phyloP scores from a whole-genome alignment of 2,113 vertebrate species.

The Ciconia maguari region DNA sequence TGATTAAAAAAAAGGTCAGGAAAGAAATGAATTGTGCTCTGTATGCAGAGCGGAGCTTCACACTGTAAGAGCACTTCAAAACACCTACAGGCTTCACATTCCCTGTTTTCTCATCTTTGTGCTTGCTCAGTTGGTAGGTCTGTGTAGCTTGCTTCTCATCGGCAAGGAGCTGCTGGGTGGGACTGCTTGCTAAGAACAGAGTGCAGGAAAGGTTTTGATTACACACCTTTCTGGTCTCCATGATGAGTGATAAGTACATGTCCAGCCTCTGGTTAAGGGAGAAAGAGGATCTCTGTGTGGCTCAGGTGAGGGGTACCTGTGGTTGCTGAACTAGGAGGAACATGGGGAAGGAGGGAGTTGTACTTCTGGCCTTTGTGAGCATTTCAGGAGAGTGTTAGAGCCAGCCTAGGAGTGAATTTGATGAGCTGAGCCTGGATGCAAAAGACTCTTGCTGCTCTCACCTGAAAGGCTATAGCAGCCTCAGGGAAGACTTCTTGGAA shows the following conservation, averaged over 20 bases:
- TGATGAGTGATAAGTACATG: background rate
- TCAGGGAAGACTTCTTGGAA: background rate
- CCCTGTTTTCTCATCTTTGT: background rate
- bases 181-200: background rate
- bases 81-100: background rate
- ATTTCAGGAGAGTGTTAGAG: background rate
- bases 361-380: background rate
- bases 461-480: background rate
- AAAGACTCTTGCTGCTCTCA: background rate
- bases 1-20: slow-evolving; percentile 47
- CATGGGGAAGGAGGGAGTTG: background rate
- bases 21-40: background rate
- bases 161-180: background rate
- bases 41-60: background rate
- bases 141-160: background rate
- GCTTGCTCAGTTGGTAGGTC: background rate
- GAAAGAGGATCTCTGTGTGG: background rate
- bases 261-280: background rate
- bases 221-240: accelerated
- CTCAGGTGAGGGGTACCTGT: background rate
- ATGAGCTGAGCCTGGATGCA: background rate
- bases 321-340: background rate
- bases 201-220: background rate
- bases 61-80: background rate
- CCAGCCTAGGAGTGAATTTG: accelerated